Base-by-base conservation (phyloP, 2,888 invertebrate genomes). In the Neoitamus cyanurus region DNA sequence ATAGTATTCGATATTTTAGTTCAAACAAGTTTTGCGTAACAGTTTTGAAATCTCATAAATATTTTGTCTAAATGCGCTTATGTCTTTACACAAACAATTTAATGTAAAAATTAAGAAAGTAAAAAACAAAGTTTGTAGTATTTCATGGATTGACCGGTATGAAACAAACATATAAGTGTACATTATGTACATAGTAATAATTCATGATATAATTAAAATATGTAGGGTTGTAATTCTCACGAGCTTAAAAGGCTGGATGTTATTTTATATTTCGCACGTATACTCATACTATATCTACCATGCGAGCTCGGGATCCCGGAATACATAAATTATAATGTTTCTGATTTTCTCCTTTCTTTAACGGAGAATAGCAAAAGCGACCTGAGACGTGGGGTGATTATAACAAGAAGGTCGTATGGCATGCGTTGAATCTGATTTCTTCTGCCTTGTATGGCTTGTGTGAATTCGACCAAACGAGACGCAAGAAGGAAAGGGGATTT, bases 321-420 rank as follows among this genome's bases (percentile, higher is more conserved):
- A 58, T 58, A 58, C 58, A 20, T 25, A 20, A 58, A 58, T 58
- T 58, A 58, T 58, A 58, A 58, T 58, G 15, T 20, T 58, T 58
- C 58, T 58, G 15, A 58, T 58, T 58, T 58, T 58, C 58, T 58
- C 58, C 58, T 58, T 58, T 58, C 58, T 11, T 58, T 20, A 25
- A 58, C 15, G 58, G 58, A 58, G 58, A 58, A 58, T 58, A 73
- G 34, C 73, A 73, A 73, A 73, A 9, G 58, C 25, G 58, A 58
- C 58, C 58, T 58, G 58, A 58, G 58, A 58, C 58, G 11, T 36
- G 34, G 20, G 31, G 15, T 73, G 36, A 30, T 36, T 34, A 73
- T 73, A 73, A 73, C 73, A 20, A 73, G 73, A 73, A 73, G 73
- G 73, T 73, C 73, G 73, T 73, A 36, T 73, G 73, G 73, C 73